Percentiles rank a stretch among this genome's conserved stretches.
Evolutionary conservation across 2,113 vertebrate species (phyloP).

Genomic region (Oenanthe oenanthe): DNA sequence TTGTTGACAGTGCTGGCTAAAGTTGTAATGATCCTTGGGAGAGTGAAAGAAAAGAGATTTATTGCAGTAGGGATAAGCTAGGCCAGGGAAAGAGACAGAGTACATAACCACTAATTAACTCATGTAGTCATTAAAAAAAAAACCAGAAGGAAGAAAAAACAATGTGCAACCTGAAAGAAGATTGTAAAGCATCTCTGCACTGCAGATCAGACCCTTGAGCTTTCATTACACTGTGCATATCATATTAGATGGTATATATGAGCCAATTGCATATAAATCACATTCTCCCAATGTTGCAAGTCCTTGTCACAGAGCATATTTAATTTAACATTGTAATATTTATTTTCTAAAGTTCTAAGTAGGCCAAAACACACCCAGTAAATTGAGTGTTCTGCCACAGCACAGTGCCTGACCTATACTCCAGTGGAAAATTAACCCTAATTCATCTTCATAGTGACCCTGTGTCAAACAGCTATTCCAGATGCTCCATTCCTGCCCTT

Average conservation of each 20-base stretch:
- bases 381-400: conserved; percentile 37
- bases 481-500: conserved; percentile 9
- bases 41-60: conserved; percentile 29
- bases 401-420: conserved; percentile 1
- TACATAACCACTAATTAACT: conserved; percentile 67
- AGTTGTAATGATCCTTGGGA: conserved; percentile 65
- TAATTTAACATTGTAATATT: conserved; percentile 50
- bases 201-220: conserved; percentile 46
- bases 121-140: neutral
- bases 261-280: conserved; percentile 61
- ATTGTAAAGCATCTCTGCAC: conserved; percentile 48
- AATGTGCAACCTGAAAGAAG: conserved; percentile 48
- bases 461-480: neutral
- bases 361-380: conserved; percentile 32
- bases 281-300: neutral
- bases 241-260: conserved; percentile 55
- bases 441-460: conserved; percentile 21
- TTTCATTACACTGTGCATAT: conserved; percentile 44
- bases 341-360: conserved; percentile 55
- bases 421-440: conserved; percentile 11
- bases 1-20: conserved; percentile 49
- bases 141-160: conserved; percentile 16
- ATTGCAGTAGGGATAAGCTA: conserved; percentile 27
- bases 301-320: conserved; percentile 56
- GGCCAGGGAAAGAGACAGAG: conserved; percentile 57